phyloP scores from a whole-genome alignment of 2,888 invertebrate species.

The Lithophane ornitopus region DNA sequence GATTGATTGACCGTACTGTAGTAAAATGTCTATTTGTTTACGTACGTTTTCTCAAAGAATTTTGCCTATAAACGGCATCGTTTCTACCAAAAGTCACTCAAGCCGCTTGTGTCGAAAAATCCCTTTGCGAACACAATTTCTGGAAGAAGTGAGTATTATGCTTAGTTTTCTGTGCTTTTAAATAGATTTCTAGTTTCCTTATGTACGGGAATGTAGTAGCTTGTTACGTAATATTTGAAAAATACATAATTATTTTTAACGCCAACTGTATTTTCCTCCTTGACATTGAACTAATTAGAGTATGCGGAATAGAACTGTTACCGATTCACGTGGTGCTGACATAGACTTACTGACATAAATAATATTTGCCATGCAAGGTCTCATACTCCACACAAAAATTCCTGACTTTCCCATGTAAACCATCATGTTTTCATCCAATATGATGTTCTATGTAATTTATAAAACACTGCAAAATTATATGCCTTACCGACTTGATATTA shows the following conservation, averaged over 20 bases:
- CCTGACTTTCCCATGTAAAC: not conserved
- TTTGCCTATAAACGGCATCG: constrained; percentile 88
- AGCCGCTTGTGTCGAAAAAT: constrained; percentile 89
- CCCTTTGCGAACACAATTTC: constrained; percentile 85
- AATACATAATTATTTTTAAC: constrained; percentile 33
- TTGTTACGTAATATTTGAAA: constrained; percentile 60
- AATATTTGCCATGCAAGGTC: not conserved
- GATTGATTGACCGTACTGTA: constrained; percentile 70
- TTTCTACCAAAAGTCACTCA: constrained; percentile 89
- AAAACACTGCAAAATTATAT: not conserved
- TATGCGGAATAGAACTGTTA: constrained; percentile 57
- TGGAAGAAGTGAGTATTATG: constrained; percentile 88
- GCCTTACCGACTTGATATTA: constrained; percentile 7
- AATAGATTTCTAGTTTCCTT: not conserved
- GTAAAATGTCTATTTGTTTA: constrained; percentile 90
- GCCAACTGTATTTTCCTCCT: constrained; percentile 64
- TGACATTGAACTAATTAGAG: constrained; percentile 82
- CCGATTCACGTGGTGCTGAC: constrained; percentile 71
- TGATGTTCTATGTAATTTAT: not conserved
- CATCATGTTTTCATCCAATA: not conserved
- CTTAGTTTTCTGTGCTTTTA: constrained; percentile 15
- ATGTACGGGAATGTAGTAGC: not conserved
- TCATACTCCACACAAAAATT: not conserved
- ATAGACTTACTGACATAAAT: constrained; percentile 29
- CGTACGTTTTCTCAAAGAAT: constrained; percentile 90